Evolutionary conservation across 1,140 invertebrate genomes (phyloP).

Genomic region (Papilio polyxenes): DNA sequence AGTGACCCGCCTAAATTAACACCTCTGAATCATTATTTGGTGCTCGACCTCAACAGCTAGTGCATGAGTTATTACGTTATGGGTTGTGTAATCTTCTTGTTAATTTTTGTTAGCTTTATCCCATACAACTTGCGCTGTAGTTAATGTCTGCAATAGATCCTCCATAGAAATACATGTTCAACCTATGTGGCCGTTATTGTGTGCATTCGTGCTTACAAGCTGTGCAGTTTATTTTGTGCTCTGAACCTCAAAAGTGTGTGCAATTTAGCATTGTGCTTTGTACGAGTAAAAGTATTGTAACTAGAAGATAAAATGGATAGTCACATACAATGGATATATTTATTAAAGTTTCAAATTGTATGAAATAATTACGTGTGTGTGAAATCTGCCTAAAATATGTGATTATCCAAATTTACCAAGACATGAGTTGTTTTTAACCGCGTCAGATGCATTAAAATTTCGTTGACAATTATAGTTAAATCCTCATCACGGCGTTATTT

Average conservation of each 20-base stretch:
- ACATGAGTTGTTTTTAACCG: slow-evolving; percentile 61
- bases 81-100: slow-evolving; percentile 65
- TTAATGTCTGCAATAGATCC: slow-evolving; percentile 54
- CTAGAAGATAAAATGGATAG: slow-evolving; percentile 61
- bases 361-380: slow-evolving; percentile 23
- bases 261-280: slow-evolving; percentile 71
- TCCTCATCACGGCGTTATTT: slow-evolving; percentile 71
- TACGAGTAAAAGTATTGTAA: slow-evolving; percentile 64
- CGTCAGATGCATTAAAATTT: slow-evolving; percentile 68
- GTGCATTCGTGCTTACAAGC: slow-evolving; percentile 77
- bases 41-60: slow-evolving; percentile 64
- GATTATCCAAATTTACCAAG: slow-evolving; percentile 63
- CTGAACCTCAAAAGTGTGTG: slow-evolving; percentile 72
- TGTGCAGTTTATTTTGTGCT: slow-evolving; percentile 76
- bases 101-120: slow-evolving; percentile 69
- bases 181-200: slow-evolving; percentile 64
- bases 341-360: background rate
- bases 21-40: slow-evolving; percentile 57
- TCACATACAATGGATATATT: slow-evolving; percentile 49
- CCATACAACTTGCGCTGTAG: slow-evolving; percentile 51
- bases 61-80: slow-evolving; percentile 75
- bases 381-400: slow-evolving; percentile 49
- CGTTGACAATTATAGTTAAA: slow-evolving; percentile 70
- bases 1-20: slow-evolving; percentile 53
- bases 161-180: slow-evolving; percentile 49